Evolutionary conservation across 2,113 vertebrate genomes (phyloP).

Genomic region (Pteruthius melanotis): DNA sequence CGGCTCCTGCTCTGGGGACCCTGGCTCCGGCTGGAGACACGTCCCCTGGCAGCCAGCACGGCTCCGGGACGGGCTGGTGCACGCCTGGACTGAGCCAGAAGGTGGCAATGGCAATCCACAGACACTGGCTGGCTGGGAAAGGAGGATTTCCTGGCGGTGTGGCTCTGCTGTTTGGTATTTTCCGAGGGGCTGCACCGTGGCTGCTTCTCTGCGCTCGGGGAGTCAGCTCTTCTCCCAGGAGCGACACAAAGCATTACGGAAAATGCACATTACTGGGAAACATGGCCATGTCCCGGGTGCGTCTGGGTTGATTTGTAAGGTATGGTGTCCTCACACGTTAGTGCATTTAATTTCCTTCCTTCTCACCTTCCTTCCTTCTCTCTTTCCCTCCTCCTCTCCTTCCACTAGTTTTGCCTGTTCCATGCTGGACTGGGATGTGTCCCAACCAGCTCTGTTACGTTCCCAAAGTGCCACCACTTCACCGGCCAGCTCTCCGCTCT

Average conservation of each 20-base stretch:
- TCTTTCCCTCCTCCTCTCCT: accelerated
- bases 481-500: accelerated
- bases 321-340: not conserved
- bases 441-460: accelerated
- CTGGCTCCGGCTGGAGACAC: not conserved
- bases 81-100: not conserved
- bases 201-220: accelerated
- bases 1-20: not conserved
- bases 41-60: not conserved
- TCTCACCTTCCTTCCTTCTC: too few relatives aligned
- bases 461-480: not conserved
- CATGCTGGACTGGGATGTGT: not conserved
- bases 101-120: slow-evolving; percentile 52
- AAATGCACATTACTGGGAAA: not conserved
- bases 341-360: not conserved
- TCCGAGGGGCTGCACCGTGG: not conserved
- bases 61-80: not conserved
- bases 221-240: not conserved
- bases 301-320: not conserved
- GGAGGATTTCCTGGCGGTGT: not conserved
- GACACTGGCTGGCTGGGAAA: not conserved
- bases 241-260: not conserved
- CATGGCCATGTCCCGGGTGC: accelerated
- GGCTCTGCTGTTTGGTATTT: not conserved
- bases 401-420: not conserved